Evolutionary conservation across 2,113 vertebrate species (phyloP), one percentile per base, ranked within the genome.

Genomic region (Phalacrocorax aristotelis): DNA sequence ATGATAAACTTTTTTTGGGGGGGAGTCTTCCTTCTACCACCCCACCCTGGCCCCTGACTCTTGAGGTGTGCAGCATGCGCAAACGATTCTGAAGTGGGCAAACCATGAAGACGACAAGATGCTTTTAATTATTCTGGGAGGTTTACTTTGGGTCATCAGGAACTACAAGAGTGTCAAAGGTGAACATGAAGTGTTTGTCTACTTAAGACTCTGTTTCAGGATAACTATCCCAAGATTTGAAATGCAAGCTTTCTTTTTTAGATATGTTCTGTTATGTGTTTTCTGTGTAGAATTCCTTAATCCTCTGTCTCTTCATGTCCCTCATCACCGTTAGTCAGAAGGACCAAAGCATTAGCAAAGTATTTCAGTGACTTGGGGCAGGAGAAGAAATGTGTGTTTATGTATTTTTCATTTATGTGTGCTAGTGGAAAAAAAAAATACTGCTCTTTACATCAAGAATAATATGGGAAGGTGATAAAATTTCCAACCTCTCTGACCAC

Each of bases 1-100:
- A 66, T 77, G 6, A 55, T 25, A 48, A 1, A n/a, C 25, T 3
- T 13, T 15, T 27, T n/a, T 9, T 7, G 3, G 0, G 6, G 17
- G 17, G 32, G 15, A 54, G 18, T 18, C 38, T 3, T 14, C 10
- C 11, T 6, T 46, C 42, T 44, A 14, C 42, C 14, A 15, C 42
- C 42, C 42, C 42, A 44, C 14, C 14, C 15, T 44, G 42, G 42
- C 42, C 15, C 42, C 11, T 3, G 2, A 15, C 7, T 65, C 34
- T 38, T 76, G 34, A 30, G 15, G 4, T 75, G 27, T 42, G 17
- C 66, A 74, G 60, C 25, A 57, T 27, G 29, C 25, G 21, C 20
- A 86, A 42, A 40, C 25, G 23, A 13, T 76, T 85, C 75, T 70
- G 51, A 91, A 88, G 42, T 1, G 5, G 17, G 44, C 42, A 52